Percentiles rank a stretch among this genome's conserved stretches.
Evolutionary conservation across 92 coral and sea anemone species (phyloP).

Genomic region (Desmophyllum pertusum): DNA sequence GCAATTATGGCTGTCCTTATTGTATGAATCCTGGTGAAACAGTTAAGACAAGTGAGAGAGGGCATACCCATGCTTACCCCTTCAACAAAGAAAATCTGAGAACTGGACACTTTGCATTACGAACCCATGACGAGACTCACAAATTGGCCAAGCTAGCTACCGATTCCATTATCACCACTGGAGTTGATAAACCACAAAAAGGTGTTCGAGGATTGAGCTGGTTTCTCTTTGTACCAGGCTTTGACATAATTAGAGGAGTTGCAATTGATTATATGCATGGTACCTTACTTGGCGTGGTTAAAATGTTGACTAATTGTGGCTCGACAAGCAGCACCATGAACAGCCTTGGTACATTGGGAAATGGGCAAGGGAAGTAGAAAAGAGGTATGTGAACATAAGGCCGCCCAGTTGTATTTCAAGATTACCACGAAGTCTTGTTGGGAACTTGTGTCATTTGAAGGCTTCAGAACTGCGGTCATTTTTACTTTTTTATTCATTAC

Average conservation of each 20-base stretch:
- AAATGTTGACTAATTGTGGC: constrained; percentile 59
- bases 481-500: constrained; percentile 44
- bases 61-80: constrained; percentile 59
- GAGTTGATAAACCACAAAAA: constrained; percentile 35
- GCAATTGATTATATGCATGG: constrained; percentile 66
- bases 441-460: constrained; percentile 45
- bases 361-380: constrained; percentile 35
- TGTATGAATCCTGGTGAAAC: constrained; percentile 64
- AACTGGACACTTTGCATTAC: no score
- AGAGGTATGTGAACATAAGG: constrained; percentile 34
- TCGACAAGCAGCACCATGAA: constrained; percentile 31
- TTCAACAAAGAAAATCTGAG: no score
- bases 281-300: constrained; percentile 51
- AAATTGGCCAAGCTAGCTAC: no score
- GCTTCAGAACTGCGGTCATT: constrained; percentile 50
- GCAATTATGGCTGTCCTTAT: constrained; percentile 67
- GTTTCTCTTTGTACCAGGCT: constrained; percentile 54
- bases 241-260: constrained; percentile 62
- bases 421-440: constrained; percentile 45
- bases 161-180: no score
- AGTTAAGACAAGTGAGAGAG: constrained; percentile 62
- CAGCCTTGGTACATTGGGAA: constrained; percentile 39
- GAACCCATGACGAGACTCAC: constrained; percentile 36
- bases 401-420: constrained; percentile 59
- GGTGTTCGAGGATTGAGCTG: constrained; percentile 61